Evolutionary conservation across 2,888 invertebrate genomes (phyloP).

Genomic region (Oegoconia quadripuncta): DNA sequence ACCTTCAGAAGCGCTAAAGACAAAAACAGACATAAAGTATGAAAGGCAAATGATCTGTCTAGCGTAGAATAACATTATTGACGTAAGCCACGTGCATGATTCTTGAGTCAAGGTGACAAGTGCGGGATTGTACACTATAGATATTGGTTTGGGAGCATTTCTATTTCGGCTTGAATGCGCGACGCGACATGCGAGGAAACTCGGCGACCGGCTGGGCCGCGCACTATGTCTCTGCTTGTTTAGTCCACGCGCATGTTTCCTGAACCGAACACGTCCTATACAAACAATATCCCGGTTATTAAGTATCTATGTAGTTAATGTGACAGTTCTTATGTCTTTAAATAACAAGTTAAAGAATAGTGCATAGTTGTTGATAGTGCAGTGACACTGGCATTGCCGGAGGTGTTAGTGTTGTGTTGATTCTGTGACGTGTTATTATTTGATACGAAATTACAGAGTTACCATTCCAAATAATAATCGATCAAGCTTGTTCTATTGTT

Average conservation of each 20-base stretch:
- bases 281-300: constrained; percentile 24
- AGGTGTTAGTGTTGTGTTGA: neutral
- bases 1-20: neutral
- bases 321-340: neutral
- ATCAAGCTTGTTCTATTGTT: too few relatives aligned
- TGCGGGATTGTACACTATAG: constrained; percentile 3
- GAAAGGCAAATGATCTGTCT: constrained; percentile 4
- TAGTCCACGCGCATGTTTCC: constrained; percentile 61
- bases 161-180: constrained; percentile 64
- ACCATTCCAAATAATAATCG: too few relatives aligned
- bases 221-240: constrained; percentile 38
- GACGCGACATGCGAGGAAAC: constrained; percentile 41
- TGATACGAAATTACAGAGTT: too few relatives aligned
- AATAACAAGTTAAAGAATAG: neutral
- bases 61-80: constrained; percentile 1
- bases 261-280: constrained; percentile 47
- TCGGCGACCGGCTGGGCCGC: constrained; percentile 35
- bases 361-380: constrained; percentile 1
- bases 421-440: too few relatives aligned
- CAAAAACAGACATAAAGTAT: constrained; percentile 2
- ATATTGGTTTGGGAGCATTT: constrained; percentile 39
- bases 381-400: neutral
- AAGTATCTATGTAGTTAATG: constrained; percentile 7
- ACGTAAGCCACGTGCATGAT: constrained; percentile 5
- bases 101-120: constrained; percentile 11